Evolutionary conservation across 1,140 invertebrate genomes (phyloP).

Genomic region (Campodea augens): DNA sequence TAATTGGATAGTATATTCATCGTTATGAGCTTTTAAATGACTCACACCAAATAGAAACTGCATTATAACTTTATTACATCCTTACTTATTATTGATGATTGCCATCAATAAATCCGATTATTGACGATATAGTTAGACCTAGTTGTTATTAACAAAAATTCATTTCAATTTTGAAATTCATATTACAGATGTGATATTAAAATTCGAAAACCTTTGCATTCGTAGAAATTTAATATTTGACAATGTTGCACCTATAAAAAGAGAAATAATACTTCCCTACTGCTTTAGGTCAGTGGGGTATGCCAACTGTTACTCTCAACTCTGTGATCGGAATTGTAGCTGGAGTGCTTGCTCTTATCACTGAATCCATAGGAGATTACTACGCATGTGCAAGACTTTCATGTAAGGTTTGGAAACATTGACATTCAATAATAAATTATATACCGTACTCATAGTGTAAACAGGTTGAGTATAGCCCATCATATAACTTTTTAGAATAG

Average conservation of each 20-base stretch:
- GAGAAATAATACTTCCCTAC: conserved; percentile 5
- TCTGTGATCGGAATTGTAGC: conserved; percentile 66
- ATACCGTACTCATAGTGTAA: not conserved
- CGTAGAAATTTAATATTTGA: not conserved
- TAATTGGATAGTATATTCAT: too few species aligned
- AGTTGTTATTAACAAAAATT: too few species aligned
- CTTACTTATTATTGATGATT: too few species aligned
- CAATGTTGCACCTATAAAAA: not conserved
- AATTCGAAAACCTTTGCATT: not conserved
- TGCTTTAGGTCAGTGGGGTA: conserved; percentile 57
- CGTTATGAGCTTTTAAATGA: too few species aligned
- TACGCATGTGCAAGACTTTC: conserved; percentile 67
- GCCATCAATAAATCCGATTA: too few species aligned
- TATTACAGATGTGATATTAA: not conserved
- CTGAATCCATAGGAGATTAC: conserved; percentile 78
- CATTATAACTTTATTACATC: too few species aligned
- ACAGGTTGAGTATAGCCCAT: not conserved
- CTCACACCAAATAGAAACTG: too few species aligned
- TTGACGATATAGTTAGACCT: too few species aligned
- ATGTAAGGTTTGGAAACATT: conserved; percentile 26
- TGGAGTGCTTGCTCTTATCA: conserved; percentile 60
- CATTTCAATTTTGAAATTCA: not conserved
- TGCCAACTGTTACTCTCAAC: conserved; percentile 49
- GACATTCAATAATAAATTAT: not conserved
- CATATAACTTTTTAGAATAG: not conserved